Percentiles rank a stretch among this genome's conserved stretches.
These are phyloP conservation scores for Rhynchomys soricoides DNA, from an alignment of 2,113 vertebrate genomes.

Conservation along the genomic window DNA sequence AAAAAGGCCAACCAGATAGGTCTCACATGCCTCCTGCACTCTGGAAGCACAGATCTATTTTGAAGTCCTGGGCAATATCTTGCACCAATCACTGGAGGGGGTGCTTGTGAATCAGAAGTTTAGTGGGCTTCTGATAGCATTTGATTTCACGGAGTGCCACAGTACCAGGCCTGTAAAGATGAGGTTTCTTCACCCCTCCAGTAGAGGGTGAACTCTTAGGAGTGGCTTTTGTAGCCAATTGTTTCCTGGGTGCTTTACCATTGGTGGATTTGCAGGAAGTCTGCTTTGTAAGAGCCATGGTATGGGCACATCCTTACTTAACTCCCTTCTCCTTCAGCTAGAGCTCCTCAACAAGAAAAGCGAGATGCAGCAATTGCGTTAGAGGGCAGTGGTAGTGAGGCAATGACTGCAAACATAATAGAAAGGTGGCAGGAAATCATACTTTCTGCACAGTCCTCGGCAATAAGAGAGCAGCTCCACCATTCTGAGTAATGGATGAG, in stretches of 20 bases:
- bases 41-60: conserved; percentile 92
- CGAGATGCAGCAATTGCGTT: too few species aligned
- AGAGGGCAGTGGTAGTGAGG: too few species aligned
- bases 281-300: too few species aligned
- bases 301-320: too few species aligned
- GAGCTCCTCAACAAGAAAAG: too few species aligned
- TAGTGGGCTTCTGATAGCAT: conserved; percentile 91
- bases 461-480: not conserved
- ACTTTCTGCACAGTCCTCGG: not conserved
- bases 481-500: not conserved
- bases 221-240: conserved; percentile 87
- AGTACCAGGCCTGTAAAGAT: conserved; percentile 89
- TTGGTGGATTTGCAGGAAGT: too few species aligned
- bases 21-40: conserved; percentile 60
- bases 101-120: conserved; percentile 91
- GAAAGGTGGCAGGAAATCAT: too few species aligned
- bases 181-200: conserved; percentile 88
- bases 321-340: too few species aligned
- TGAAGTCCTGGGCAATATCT: conserved; percentile 93
- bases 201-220: conserved; percentile 88
- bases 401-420: too few species aligned
- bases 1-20: too few species aligned
- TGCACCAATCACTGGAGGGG: conserved; percentile 90
- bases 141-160: conserved; percentile 91
- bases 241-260: conserved; percentile 68